Evolutionary conservation across 2,888 invertebrate genomes (phyloP), one percentile per base, ranked within the genome.

Genomic region (Rhaphigaster nebulosa): DNA sequence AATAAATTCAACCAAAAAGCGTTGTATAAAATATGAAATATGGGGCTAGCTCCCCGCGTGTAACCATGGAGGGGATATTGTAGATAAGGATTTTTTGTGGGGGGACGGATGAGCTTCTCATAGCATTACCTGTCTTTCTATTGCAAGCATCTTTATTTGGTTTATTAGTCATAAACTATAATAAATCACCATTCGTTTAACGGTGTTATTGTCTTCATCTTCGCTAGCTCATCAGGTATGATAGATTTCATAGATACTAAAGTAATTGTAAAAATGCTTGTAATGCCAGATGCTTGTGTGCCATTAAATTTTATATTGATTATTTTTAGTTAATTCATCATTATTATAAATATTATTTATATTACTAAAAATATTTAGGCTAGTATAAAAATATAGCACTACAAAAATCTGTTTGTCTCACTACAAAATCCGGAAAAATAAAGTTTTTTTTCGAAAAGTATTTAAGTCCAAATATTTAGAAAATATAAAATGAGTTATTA

Each of bases 11-110:
- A 38, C 18, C 38, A 38, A 76, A 76, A 76, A 38, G 20, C 70
- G 70, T 38, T 76, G 70, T 76, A 41, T 84, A 50, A 50, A 84
- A 84, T 84, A 84, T 84, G 76, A 89, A 89, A 76, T 89, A 89
- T 89, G 89, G n/a, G 76, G 38, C 45, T 50, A 29, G 26, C 29
- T 50, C 52, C 23, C 34, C n/a, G 52, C 15, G 45, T 10, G 65
- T 45, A 50, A 5, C 12, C 29, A 29, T 41, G 76, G 88, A 38
- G 87, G 91, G 91, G 88, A 29, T 56, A 89, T 34, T 70, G 20
- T 18, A 91, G 91, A 91, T 91, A 91, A 91, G 91, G 90, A 90
- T 90, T 91, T 91, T 91, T 91, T 91, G 70, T 89, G 91, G 90
- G 90, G 84, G 91, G 80, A 84, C 80, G 70, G 50, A 70, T 60